Conservation (phyloP, 2,888 invertebrate species). For the Clanis bilineata region DNA sequence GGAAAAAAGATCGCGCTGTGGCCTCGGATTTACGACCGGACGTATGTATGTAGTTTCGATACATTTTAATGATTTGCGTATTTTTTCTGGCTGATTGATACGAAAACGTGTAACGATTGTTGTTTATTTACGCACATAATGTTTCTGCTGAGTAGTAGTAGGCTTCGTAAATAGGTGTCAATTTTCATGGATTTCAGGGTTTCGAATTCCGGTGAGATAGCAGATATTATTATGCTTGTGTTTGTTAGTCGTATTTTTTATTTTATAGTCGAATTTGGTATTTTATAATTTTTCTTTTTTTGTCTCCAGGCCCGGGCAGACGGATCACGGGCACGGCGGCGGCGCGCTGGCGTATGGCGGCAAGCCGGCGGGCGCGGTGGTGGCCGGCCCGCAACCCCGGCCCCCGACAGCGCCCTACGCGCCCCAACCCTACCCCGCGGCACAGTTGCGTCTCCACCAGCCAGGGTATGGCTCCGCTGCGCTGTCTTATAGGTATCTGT, state of each 20-base stretch:
- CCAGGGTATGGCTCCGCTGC: constrained; percentile 76
- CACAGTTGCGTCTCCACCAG: constrained; percentile 71
- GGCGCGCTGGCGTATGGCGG: constrained; percentile 76
- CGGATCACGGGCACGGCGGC: constrained; percentile 73
- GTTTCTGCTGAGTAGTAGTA: not conserved
- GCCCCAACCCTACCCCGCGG: constrained; percentile 63
- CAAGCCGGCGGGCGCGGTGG: constrained; percentile 65
- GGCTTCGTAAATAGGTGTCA: not conserved
- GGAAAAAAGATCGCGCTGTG: not conserved
- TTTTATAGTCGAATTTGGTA: too few species aligned
- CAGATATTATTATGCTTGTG: not conserved
- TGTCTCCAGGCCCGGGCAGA: constrained; percentile 70
- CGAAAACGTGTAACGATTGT: not conserved
- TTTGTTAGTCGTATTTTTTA: not conserved
- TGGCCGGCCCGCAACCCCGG: constrained; percentile 63
- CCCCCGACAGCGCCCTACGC: constrained; percentile 71
- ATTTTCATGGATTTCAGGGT: not conserved
- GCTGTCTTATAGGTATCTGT: constrained; percentile 63
- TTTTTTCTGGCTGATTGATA: not conserved
- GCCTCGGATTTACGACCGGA: constrained; percentile 4
- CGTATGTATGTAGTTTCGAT: not conserved
- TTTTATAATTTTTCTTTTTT: too few species aligned
- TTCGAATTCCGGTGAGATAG: not conserved
- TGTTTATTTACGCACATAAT: not conserved
- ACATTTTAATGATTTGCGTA: not conserved